Evolutionary conservation across 2,888 invertebrate genomes (phyloP), one percentile per base, ranked within the genome.

Genomic region (Callyntrura guangdongensis): DNA sequence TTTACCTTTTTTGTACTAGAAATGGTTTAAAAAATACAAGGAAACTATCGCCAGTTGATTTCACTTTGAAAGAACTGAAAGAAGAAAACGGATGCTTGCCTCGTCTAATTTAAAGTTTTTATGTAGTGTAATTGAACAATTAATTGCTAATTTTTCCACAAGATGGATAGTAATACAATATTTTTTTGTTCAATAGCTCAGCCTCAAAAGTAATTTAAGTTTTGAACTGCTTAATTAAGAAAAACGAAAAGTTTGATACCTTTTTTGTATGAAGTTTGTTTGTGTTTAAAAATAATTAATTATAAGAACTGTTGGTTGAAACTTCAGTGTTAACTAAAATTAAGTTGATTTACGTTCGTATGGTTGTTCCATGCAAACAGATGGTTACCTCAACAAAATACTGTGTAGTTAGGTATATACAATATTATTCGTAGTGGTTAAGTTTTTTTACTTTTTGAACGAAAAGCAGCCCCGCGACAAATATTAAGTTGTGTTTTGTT

Each of bases 51-150:
- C 17, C 17, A 59, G 6, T 59, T 25, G 25, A 64, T 12, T 22
- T 11, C 14, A 22, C 36, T 45, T 69, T 25, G 61, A 20, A 17
- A 69, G 69, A 69, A 69, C 69, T 69, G 69, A 61, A 61, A 61
- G 8, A 59, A 67, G n/a, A 9, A 69, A 69, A 69, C 69, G 14
- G 69, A 69, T 69, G 27, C 69, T 69, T 69, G 69, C 69, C 69
- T 36, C 17, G 59, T 64, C 64, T 64, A 25, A 17, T 9, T 25
- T 9, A 64, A 64, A 22, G 1, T 0, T 25, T n/a, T 25, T 64
- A 64, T 25, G 20, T 11, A 64, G 20, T 22, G 4, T 17, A 59
- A 59, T 59, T 53, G 2, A 53, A 53, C 2, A 53, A 9, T n/a
- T 59, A 6, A 0, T 17, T 59, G 59, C 8, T 64, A 22, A 61